A percentile compares a stretch with the other conserved stretches of the same genome.
phyloP scores from a whole-genome alignment of 2,888 invertebrate species.

The Bibio marci region DNA sequence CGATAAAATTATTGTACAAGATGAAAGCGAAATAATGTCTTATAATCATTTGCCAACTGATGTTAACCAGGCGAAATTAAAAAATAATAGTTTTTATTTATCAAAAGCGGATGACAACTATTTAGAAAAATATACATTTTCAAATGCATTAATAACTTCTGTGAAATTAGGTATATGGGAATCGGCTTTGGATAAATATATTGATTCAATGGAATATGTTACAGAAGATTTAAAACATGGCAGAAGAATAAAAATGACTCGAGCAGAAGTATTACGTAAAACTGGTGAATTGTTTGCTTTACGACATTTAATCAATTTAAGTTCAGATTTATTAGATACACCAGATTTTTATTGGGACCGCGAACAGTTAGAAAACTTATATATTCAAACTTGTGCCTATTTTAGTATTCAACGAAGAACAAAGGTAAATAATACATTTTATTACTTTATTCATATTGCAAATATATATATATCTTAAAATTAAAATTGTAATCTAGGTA shows the following conservation, averaged over 20 bases:
- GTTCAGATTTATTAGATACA: conserved; percentile 84
- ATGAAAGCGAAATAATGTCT: conserved; percentile 71
- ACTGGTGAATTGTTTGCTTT: conserved; percentile 80
- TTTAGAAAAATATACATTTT: conserved; percentile 83
- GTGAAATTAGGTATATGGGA: conserved; percentile 95
- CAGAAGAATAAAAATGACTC: conserved; percentile 41
- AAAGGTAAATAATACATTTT: conserved; percentile 40
- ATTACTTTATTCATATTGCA: conserved; percentile 10
- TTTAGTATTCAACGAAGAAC: conserved; percentile 74
- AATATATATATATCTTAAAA: background rate
- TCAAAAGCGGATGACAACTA: conserved; percentile 35
- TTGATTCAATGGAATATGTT: conserved; percentile 66
- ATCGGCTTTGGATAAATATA: conserved; percentile 62
- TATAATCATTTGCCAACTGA: conserved; percentile 47
- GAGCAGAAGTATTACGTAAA: conserved; percentile 46
- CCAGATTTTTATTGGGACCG: conserved; percentile 99
- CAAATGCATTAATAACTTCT: conserved; percentile 83
- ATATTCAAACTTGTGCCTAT: conserved; percentile 64
- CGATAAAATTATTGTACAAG: conserved; percentile 39
- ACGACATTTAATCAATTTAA: conserved; percentile 77
- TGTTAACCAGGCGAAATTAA: conserved; percentile 18
- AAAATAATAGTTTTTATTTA: conserved; percentile 24
- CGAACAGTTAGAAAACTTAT: conserved; percentile 71
- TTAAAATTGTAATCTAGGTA: conserved; percentile 36
- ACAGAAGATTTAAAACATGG: conserved; percentile 65